A percentile compares a stretch with the other conserved stretches of the same genome.
These are phyloP conservation scores for Aphaenogaster floridana DNA, from an alignment of 1,140 invertebrate genomes.

Conservation along the genomic window DNA sequence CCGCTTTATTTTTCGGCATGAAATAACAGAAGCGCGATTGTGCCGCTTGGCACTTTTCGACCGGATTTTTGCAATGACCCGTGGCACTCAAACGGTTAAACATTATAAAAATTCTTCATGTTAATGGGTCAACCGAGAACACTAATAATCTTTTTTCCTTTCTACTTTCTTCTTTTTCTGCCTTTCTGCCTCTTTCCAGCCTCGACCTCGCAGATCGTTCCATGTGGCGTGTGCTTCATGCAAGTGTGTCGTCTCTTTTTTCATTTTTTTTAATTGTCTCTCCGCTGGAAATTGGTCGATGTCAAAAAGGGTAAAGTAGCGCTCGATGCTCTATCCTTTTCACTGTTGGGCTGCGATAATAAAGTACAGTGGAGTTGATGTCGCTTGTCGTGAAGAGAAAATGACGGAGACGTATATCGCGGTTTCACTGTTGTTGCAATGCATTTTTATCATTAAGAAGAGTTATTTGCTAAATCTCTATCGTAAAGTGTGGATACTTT, in stretches of 20 bases:
- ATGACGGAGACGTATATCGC: constrained; percentile 39
- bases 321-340: constrained; percentile 67
- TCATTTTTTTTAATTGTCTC: constrained; percentile 47
- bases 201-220: constrained; percentile 66
- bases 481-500: background rate
- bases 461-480: constrained; percentile 26
- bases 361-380: constrained; percentile 65
- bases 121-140: constrained; percentile 54
- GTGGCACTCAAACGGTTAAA: background rate
- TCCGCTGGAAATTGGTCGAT: constrained; percentile 68
- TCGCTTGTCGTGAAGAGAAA: constrained; percentile 52
- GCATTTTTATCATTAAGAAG: constrained; percentile 7
- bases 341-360: constrained; percentile 69
- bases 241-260: constrained; percentile 66
- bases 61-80: no score
- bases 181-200: constrained; percentile 69
- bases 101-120: constrained; percentile 8
- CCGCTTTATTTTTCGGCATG: no score
- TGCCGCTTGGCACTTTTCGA: no score
- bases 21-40: no score
- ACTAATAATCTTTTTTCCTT: constrained; percentile 11
- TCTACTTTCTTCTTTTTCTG: constrained; percentile 59
- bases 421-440: constrained; percentile 39
- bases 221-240: constrained; percentile 76
- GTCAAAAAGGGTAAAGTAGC: constrained; percentile 58